Evolutionary conservation across 35 echinoderm and acorn worm genomes (phyloP), one percentile per base, ranked within the genome.

Genomic region (Lytechinus variegatus): DNA sequence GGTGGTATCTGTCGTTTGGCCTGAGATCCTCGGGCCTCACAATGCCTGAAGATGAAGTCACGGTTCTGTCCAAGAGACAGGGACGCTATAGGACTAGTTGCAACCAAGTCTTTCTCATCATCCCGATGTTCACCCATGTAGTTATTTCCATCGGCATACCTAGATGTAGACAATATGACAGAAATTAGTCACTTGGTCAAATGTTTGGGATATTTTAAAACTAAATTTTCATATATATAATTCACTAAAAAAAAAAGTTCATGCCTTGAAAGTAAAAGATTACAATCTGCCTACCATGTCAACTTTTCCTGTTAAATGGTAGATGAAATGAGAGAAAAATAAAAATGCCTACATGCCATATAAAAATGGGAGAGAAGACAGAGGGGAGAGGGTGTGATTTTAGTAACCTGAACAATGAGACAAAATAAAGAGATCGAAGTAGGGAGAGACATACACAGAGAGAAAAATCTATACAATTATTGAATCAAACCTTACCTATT

Each of bases 121-220:
- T 99, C 98, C 28, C 96, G 94, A 91, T 99, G 98, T 87, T 97
- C 98, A 7, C 98, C 98, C n/a, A 99, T 99, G 91, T 97, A 97
- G 91, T 99, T 95, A 9, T 89, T 88, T 10, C 98, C 98, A 97
- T 99, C 95, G 61, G 97, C 95, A 79, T 99, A 99, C 54, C 98
- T 98, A 93, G 53, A 92, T 10, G 54, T 52, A 95, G 58, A 79
- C 3, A 79, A 79, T 58, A 95, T 53, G 14, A 44, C 33, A 44
- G 58, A 87, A 66, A 14, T 79, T 16, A 24, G 66, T 79, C 16
- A 4, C 19, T 79, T 24, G 4, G 66, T 79, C n/a, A 24, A 79
- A 79, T 24, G 66, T 24, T n/a, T 24, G 66, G 24, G 66, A 71
- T 71, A 13, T 11, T 9, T 58, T 11, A 8, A 10, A 58, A 9